Evolutionary conservation across 2,113 vertebrate species (phyloP), one percentile per base, ranked within the genome.

Genomic region (Heliornis fulica): DNA sequence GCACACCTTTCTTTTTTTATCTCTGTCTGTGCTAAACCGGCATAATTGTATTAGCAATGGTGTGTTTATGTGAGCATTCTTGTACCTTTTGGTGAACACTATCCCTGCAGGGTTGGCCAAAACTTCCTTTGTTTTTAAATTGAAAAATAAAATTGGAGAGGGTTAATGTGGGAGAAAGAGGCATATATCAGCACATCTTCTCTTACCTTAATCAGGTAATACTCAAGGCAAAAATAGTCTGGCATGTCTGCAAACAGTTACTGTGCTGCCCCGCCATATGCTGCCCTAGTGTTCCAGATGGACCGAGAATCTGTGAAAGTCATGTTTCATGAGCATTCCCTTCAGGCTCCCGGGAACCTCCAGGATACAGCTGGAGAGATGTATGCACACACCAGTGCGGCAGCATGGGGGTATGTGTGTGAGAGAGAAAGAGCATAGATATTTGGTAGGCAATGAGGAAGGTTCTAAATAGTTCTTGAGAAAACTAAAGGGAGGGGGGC

Each of bases 321-420:
- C 96, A 95, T 94, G 92, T 97, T 97, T 93, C 93, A 97, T 95
- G 93, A 97, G 94, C 92, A 94, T 96, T 97, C 93, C 83, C 96
- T 95, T 87, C 85, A 96, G 93, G 86, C 94, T 97, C 72, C 65
- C 4, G 12, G 96, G 90, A 96, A 96, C 85, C 94, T 94, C 90
- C 95, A 84, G 90, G 86, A 94, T 94, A 92, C 96, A 96, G 96
- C 96, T 97, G 96, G 93, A 91, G 94, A 92, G 78, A 90, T 71
- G 69, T 26, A 82, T 23, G 74, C 74, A 84, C 72, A 94, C 83
- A 89, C 94, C 94, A 84, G 93, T 56, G 83, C 3, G 3, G 88
- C 66, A 90, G 45, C 0, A 5, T 8, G 50, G 51, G 36, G 21
- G 83, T 11, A 11, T 3, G 0, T 57, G 74, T 72, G 46, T 9